Evolutionary conservation across 1,140 invertebrate genomes (phyloP).

Genomic region (Zophobas morio): DNA sequence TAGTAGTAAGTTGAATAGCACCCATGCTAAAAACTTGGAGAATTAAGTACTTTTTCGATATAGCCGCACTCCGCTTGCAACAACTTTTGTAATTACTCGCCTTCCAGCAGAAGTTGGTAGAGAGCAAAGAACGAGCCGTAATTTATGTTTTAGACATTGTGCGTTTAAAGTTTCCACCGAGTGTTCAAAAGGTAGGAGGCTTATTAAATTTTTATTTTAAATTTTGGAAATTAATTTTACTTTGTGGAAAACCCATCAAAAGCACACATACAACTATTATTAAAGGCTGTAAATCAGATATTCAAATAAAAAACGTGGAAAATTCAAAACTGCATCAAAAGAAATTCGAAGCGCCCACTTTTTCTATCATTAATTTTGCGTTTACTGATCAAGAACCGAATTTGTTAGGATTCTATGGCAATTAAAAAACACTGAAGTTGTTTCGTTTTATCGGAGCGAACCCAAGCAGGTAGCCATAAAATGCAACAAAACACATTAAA

Average conservation of each 20-base stretch:
- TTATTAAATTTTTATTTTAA: constrained; percentile 25
- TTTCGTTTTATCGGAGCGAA: background rate
- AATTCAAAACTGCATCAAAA: background rate
- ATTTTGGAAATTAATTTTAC: constrained; percentile 5
- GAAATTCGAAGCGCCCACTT: too few relatives aligned
- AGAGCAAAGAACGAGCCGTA: constrained; percentile 10
- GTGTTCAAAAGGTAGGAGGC: background rate
- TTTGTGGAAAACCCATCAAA: too few relatives aligned
- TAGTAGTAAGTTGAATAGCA: constrained; percentile 1
- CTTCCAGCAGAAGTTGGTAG: constrained; percentile 14
- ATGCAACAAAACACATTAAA: constrained; percentile 35
- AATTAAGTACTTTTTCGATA: constrained; percentile 12
- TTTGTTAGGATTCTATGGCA: background rate
- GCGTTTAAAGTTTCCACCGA: background rate
- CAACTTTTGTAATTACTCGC: constrained; percentile 37
- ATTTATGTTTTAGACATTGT: constrained; percentile 28
- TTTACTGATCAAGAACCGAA: background rate
- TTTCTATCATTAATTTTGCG: too few relatives aligned
- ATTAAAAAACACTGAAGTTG: background rate
- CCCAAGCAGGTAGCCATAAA: constrained; percentile 36
- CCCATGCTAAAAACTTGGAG: background rate
- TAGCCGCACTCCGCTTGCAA: constrained; percentile 14
- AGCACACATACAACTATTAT: too few relatives aligned
- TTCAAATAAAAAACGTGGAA: too few relatives aligned
- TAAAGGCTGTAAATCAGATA: too few relatives aligned